Evolutionary conservation across 2,888 invertebrate species (phyloP).

Genomic region (Argyresthia goedartella): DNA sequence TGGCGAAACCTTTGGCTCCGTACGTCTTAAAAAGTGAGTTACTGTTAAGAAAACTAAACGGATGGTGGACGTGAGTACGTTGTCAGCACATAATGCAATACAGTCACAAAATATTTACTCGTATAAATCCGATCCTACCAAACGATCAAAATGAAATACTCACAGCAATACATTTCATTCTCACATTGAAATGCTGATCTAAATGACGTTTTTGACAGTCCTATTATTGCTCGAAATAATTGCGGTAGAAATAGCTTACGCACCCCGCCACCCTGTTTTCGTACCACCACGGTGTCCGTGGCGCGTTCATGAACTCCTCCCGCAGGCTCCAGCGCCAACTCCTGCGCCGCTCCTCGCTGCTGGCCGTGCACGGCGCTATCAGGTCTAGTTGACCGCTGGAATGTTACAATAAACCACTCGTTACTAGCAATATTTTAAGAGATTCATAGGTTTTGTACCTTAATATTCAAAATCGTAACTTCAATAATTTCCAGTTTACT

Average conservation of each 20-base stretch:
- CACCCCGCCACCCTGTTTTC: slow-evolving; percentile 40
- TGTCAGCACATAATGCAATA: no score
- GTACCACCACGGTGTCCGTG: slow-evolving; percentile 39
- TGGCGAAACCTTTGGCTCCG: background rate
- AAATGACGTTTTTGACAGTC: no score
- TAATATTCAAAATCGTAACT: background rate
- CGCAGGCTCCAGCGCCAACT: slow-evolving; percentile 43
- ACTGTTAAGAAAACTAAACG: background rate
- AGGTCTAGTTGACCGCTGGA: slow-evolving; percentile 49
- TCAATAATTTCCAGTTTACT: background rate
- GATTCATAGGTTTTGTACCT: background rate
- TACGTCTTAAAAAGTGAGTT: background rate
- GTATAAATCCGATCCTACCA: no score
- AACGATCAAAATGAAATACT: no score
- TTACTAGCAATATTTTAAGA: no score
- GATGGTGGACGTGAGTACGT: background rate
- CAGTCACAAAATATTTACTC: no score
- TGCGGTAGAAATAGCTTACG: slow-evolving; percentile 10
- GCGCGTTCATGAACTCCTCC: slow-evolving; percentile 32
- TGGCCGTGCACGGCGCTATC: slow-evolving; percentile 40
- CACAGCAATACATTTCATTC: no score
- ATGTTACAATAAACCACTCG: no score
- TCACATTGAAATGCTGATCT: no score
- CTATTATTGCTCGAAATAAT: no score
- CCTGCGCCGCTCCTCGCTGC: slow-evolving; percentile 30